Conservation (phyloP, 2,797 vertebrate genomes). For the Neopelma chrysocephalum region DNA sequence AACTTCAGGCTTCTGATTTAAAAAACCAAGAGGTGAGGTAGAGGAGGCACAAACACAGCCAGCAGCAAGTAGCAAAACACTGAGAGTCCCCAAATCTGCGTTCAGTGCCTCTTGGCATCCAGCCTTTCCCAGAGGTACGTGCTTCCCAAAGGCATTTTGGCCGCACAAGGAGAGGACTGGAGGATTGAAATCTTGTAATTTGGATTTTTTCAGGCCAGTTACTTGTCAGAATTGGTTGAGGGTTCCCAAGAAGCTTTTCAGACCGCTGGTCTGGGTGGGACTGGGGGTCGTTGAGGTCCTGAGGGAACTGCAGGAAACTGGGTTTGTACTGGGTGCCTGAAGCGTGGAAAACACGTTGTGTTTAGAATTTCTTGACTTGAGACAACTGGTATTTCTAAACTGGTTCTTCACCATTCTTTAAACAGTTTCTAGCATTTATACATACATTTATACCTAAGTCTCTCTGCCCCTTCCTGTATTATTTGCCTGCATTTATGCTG, state of each 20-base stretch:
- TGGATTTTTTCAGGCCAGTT: neutral
- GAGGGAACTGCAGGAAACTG: neutral
- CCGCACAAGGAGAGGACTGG: neutral
- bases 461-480: neutral
- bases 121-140: neutral
- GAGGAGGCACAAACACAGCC: neutral
- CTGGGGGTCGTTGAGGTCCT: neutral
- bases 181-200: neutral
- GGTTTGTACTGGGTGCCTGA: constrained; percentile 23
- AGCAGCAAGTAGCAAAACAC: neutral
- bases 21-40: constrained; percentile 11
- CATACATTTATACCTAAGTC: too few relatives aligned
- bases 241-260: neutral
- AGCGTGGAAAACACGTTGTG: neutral
- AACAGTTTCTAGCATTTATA: neutral
- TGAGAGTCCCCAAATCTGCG: neutral
- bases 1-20: neutral
- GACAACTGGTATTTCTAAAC: neutral
- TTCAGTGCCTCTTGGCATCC: neutral
- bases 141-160: neutral
- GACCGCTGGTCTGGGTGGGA: constrained; percentile 12
- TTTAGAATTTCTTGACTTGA: neutral
- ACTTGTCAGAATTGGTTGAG: neutral
- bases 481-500: neutral
- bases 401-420: neutral